Evolutionary conservation across 2,113 vertebrate genomes (phyloP), one percentile per base, ranked within the genome.

Genomic region (Phylloscopus trochilus): DNA sequence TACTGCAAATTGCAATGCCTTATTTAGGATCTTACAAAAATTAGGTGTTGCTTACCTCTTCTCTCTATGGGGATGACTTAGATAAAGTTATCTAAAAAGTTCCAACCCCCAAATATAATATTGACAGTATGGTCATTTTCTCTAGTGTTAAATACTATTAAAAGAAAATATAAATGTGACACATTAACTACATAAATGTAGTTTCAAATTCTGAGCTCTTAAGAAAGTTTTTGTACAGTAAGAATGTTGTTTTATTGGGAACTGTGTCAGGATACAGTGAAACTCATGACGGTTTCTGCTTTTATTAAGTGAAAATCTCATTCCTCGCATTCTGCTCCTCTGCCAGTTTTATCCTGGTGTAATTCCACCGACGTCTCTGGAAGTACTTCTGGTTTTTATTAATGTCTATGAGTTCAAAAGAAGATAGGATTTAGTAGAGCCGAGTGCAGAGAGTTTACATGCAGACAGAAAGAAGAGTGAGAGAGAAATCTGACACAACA

Each of bases 271-370:
- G 86, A 83, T 58, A 31, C 64, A 52, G 26, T 55, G 58, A 70
- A 72, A 80, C 6, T 80, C 12, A 27, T 33, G 43, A 53, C 18
- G 55, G 27, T 56, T 93, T 62, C 75, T 90, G 24, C 5, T 21
- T 88, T 63, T 83, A 74, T 80, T 85, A 92, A 96, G 86, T 41
- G 13, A 86, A 90, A 94, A 93, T 13, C 43, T 66, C 28, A 21
- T 88, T 70, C n/a, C 13, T 67, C 9, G 74, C 30, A 56, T 80
- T 85, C 78, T 92, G 44, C 14, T 56, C 22, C 70, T 85, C 58
- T 43, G 84, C 35, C 8, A 27, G 35, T 77, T 91, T 90, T 92
- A 80, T 66, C 81, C 55, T 1, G 11, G 4, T 77, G 19, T 90
- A 88, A 70, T 89, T 91, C 37, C 60, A 87, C 44, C 30, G 27